Percentiles rank a stretch among this genome's conserved stretches.
Evolutionary conservation across 1,140 invertebrate species (phyloP).

Genomic region (Aricia agestis): DNA sequence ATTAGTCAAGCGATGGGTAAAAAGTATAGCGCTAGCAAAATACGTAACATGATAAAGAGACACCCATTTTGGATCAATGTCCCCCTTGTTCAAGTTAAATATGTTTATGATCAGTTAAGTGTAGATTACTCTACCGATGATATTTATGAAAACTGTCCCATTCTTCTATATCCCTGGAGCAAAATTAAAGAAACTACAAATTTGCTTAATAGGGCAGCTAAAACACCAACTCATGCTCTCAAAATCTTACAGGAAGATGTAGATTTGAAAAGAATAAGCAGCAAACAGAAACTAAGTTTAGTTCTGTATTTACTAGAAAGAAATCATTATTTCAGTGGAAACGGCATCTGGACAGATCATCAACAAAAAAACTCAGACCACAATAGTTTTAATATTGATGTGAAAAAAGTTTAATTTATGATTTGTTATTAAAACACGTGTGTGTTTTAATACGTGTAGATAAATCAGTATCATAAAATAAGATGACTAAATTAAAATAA

Average conservation of each 20-base stretch:
- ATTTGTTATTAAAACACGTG: background rate
- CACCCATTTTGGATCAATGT: slow-evolving; percentile 76
- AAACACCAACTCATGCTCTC: slow-evolving; percentile 32
- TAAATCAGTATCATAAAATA: background rate
- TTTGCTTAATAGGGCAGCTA: slow-evolving; percentile 39
- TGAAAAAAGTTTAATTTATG: slow-evolving; percentile 2
- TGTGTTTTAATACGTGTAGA: background rate
- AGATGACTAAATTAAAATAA: background rate
- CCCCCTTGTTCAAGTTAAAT: slow-evolving; percentile 69
- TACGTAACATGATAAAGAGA: slow-evolving; percentile 60
- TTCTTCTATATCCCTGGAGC: slow-evolving; percentile 78
- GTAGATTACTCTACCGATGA: slow-evolving; percentile 62
- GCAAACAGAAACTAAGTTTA: slow-evolving; percentile 69
- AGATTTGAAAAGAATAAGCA: slow-evolving; percentile 45
- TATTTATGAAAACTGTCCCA: slow-evolving; percentile 75
- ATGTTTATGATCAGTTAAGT: slow-evolving; percentile 69
- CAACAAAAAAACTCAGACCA: slow-evolving; percentile 36
- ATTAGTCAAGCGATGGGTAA: slow-evolving; percentile 50
- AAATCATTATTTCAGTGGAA: slow-evolving; percentile 75
- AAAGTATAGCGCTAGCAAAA: slow-evolving; percentile 42
- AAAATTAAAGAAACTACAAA: slow-evolving; percentile 52
- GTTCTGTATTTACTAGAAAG: slow-evolving; percentile 74
- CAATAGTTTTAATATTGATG: background rate
- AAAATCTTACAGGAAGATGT: slow-evolving; percentile 41
- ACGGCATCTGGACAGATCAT: slow-evolving; percentile 74